Base-by-base conservation (phyloP, 2,888 invertebrate genomes). In the Pterobdella sp. region DNA sequence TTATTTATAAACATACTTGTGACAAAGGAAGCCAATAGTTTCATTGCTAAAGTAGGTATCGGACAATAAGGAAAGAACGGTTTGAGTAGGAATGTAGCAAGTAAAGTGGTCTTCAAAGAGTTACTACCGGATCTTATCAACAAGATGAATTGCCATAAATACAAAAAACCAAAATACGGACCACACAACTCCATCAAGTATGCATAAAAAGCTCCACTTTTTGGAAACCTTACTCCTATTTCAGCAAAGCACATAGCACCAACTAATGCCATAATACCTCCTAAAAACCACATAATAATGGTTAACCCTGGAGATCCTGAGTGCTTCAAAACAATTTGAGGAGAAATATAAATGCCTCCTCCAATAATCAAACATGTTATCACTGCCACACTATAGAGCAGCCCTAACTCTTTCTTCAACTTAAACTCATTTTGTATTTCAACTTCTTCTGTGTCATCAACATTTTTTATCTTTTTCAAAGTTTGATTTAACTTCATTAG, bases 211-310 rank as follows among this genome's bases (percentile, higher is more conserved):
- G 82, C 83, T 0, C 83, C 83, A 1, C 82, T 81, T 66, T 91
- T 80, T 0, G 90, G 90, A 77, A 94, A 91, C 52, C 90, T 90
- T 0, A 93, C 56, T 1, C 94, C 94, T 73, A 94, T 86, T 84
- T 94, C 94, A 1, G 93, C 93, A 82, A 91, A 93, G 82, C 92
- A 93, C 14, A 93, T 87, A 0, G 93, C 93, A 22, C 94, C 94
- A 72, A 93, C 84, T 72, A 90, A 78, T 18, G 79, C 93, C 73
- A 81, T 87, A 52, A 91, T 81, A 29, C 95, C 95, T 0, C 92
- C 93, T 66, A 91, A 85, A 36, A 91, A 87, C 95, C 95, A 95
- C 73, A 95, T 89, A 70, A 93, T 88, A 69, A 94, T 86, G 0
- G 93, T 91, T 84, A 92, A 79, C 7, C 82, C 81, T 18, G 87